phyloP scores from a whole-genome alignment of 1,140 invertebrate species.

The Macrobrachium rosenbergii region DNA sequence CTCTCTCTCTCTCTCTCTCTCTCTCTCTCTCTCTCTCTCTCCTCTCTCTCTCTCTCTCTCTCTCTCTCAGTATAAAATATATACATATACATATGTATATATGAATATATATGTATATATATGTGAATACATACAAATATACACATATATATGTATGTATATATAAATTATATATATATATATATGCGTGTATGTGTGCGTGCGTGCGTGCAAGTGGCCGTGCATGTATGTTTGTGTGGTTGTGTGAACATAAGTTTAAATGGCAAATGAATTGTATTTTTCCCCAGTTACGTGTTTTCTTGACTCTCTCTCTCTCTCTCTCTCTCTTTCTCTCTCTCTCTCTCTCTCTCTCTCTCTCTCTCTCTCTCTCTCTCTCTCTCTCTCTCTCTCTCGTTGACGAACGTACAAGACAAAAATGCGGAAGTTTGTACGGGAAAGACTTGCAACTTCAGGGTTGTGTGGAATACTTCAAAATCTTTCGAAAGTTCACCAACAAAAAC shows the following conservation, averaged over 20 bases:
- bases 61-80: slow-evolving; percentile 20
- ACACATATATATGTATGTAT: slow-evolving; percentile 4
- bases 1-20: slow-evolving; percentile 18
- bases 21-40: slow-evolving; percentile 18
- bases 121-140: background rate
- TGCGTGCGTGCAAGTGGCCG: background rate
- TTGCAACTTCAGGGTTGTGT: too few species aligned
- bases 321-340: slow-evolving; percentile 10
- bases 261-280: background rate
- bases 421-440: background rate
- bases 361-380: background rate
- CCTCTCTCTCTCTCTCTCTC: slow-evolving; percentile 8
- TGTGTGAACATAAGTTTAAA: background rate
- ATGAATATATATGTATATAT: background rate
- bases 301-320: slow-evolving; percentile 11
- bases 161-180: background rate
- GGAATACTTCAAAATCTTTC: too few species aligned
- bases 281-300: background rate
- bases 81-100: background rate
- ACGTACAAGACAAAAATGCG: background rate
- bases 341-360: slow-evolving; percentile 2
- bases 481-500: too few species aligned
- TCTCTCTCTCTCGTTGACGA: background rate
- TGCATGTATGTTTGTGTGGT: background rate
- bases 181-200: slow-evolving; percentile 16